phyloP scores from a whole-genome alignment of 2,888 invertebrate genomes.

The Ecdyonurus torrentis region DNA sequence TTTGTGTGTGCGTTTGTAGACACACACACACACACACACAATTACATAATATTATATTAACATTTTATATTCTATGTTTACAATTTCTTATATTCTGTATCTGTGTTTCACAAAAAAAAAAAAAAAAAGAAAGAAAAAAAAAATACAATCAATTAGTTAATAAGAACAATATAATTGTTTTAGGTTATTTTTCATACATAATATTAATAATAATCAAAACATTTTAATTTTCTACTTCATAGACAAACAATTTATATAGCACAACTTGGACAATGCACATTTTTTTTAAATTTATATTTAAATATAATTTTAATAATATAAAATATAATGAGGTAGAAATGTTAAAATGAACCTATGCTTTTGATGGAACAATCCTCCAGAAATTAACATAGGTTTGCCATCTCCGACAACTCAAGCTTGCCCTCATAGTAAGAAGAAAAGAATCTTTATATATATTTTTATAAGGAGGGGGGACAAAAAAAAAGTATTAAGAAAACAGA shows the following conservation, averaged over 20 bases:
- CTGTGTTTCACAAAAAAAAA: not conserved
- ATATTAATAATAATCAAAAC: not conserved
- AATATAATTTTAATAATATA: not conserved
- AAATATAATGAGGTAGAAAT: not conserved
- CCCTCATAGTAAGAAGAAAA: not conserved
- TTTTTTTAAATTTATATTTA: too few species aligned
- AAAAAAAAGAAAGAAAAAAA: too few species aligned
- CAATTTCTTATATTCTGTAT: not conserved
- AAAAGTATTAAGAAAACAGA: too few species aligned
- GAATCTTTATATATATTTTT: too few species aligned
- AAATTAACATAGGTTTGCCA: too few species aligned
- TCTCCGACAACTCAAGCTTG: not conserved
- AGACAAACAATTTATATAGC: not conserved
- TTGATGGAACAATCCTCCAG: too few species aligned
- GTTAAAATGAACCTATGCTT: not conserved
- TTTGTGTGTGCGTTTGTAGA: too few species aligned
- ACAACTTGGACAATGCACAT: not conserved
- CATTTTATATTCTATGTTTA: too few species aligned
- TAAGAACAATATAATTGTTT: not conserved
- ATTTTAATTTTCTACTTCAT: not conserved
- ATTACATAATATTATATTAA: too few species aligned
- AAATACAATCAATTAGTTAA: not conserved
- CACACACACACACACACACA: too few species aligned
- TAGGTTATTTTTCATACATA: not conserved
- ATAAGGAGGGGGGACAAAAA: not conserved